Evolutionary conservation across 1,140 invertebrate genomes (phyloP).

Genomic region (Chlorops oryzae): DNA sequence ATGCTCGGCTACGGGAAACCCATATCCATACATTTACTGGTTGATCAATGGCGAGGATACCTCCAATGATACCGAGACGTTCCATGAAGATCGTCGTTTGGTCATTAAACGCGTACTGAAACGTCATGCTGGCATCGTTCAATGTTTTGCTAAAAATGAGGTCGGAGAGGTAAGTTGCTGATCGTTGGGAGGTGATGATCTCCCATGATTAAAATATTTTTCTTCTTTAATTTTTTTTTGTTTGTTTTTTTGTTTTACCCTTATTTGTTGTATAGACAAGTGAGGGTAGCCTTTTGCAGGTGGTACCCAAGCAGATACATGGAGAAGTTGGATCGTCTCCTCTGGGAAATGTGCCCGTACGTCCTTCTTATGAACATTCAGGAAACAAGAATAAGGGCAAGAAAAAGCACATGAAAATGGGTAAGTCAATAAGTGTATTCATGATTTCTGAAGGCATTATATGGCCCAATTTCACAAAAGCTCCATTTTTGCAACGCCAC

Average conservation of each 20-base stretch:
- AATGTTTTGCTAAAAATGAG: slow-evolving; percentile 81
- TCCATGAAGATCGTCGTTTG: slow-evolving; percentile 51
- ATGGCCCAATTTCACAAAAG: too few relatives aligned
- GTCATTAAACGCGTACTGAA: slow-evolving; percentile 66
- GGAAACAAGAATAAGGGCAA: slow-evolving; percentile 45
- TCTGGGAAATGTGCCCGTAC: slow-evolving; percentile 35
- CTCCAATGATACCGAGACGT: slow-evolving; percentile 52
- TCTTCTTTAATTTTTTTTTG: background rate
- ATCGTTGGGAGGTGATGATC: background rate
- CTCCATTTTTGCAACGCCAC: too few relatives aligned
- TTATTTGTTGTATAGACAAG: slow-evolving; percentile 37
- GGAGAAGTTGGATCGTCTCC: slow-evolving; percentile 42
- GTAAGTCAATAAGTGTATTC: slow-evolving; percentile 27
- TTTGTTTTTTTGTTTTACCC: background rate
- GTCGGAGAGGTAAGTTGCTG: slow-evolving; percentile 57
- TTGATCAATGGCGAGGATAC: slow-evolving; percentile 72
- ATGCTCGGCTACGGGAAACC: slow-evolving; percentile 63
- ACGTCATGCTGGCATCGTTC: slow-evolving; percentile 78
- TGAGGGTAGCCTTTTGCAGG: slow-evolving; percentile 58
- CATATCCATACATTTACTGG: slow-evolving; percentile 71
- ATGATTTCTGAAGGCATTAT: too few relatives aligned
- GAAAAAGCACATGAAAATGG: slow-evolving; percentile 50
- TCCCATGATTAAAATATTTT: too few relatives aligned
- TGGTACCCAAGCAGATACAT: slow-evolving; percentile 67
- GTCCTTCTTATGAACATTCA: slow-evolving; percentile 27